phyloP scores from a whole-genome alignment of 2,113 vertebrate genomes.

The Nibea coibor region DNA sequence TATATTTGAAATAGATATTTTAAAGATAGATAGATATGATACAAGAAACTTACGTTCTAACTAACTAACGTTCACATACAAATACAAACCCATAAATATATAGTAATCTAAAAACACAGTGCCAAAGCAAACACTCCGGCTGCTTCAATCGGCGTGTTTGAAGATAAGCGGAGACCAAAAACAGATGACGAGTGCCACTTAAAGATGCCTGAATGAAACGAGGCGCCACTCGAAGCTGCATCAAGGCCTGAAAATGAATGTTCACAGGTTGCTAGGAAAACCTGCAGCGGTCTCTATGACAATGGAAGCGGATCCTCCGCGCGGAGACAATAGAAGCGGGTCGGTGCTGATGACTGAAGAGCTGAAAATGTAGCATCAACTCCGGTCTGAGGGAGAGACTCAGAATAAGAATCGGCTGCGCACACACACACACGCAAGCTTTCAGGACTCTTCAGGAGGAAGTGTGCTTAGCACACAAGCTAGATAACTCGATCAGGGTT shows the following conservation, averaged over 20 bases:
- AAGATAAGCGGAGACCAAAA: constrained; percentile 34
- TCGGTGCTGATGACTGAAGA: constrained; percentile 7
- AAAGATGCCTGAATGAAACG: constrained; percentile 42
- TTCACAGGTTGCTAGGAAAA: constrained; percentile 49
- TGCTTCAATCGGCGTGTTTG: constrained; percentile 18
- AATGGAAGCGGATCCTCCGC: constrained; percentile 17
- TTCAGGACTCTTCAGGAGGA: constrained; percentile 10
- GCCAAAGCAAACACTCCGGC: background rate
- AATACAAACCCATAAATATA: background rate
- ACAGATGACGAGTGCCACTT: constrained; percentile 50
- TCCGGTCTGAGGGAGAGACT: constrained; percentile 22
- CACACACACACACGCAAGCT: constrained; percentile 2
- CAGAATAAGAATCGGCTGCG: constrained; percentile 11
- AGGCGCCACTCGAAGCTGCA: constrained; percentile 19
- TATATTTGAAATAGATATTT: background rate
- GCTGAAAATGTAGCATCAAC: constrained; percentile 28
- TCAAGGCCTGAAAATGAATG: constrained; percentile 20
- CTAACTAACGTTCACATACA: background rate
- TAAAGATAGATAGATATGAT: background rate
- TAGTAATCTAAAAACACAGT: background rate
- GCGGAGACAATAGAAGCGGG: constrained; percentile 23
- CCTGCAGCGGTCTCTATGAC: constrained; percentile 36
- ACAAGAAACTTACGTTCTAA: background rate
- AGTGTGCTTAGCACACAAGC: constrained; percentile 13
- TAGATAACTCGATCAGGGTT: constrained; percentile 15